Conservation (phyloP, 2,113 vertebrate genomes). For the Ornithorhynchus anatinus region DNA sequence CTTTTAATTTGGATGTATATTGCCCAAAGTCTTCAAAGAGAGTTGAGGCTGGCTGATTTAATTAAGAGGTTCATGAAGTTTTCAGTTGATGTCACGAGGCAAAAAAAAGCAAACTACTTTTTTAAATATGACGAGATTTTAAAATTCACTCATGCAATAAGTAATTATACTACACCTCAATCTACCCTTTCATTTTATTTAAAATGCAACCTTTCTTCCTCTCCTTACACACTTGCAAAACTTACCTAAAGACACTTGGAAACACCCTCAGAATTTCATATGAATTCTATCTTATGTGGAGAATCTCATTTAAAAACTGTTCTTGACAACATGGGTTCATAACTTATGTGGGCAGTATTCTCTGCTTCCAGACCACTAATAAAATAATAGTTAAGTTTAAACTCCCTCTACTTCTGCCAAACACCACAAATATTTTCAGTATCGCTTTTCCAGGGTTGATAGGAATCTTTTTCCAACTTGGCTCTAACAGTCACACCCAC, state of each 20-base stretch:
- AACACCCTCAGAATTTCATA: neutral
- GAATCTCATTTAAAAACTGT: neutral
- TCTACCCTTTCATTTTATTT: too few relatives aligned
- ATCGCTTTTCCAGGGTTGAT: neutral
- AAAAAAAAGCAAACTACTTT: constrained; percentile 1
- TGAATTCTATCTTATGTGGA: neutral
- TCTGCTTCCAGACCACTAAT: neutral
- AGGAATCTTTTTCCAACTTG: constrained; percentile 9
- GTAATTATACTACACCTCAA: neutral
- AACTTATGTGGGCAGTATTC: neutral
- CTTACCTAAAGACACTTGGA: too few relatives aligned
- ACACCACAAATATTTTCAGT: neutral
- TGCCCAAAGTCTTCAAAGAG: neutral
- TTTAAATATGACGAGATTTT: neutral
- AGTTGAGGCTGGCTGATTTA: neutral
- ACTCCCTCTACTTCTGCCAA: neutral
- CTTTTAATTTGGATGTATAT: neutral
- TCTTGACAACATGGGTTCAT: neutral
- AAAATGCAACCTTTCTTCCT: too few relatives aligned
- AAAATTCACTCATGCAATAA: neutral
- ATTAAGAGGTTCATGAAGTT: constrained; percentile 19
- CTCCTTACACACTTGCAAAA: too few relatives aligned
- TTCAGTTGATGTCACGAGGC: neutral
- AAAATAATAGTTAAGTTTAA: neutral
- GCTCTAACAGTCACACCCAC: neutral